Evolutionary conservation across 2,797 vertebrate genomes (phyloP), one percentile per base, ranked within the genome.

Genomic region (Helostoma temminkii): DNA sequence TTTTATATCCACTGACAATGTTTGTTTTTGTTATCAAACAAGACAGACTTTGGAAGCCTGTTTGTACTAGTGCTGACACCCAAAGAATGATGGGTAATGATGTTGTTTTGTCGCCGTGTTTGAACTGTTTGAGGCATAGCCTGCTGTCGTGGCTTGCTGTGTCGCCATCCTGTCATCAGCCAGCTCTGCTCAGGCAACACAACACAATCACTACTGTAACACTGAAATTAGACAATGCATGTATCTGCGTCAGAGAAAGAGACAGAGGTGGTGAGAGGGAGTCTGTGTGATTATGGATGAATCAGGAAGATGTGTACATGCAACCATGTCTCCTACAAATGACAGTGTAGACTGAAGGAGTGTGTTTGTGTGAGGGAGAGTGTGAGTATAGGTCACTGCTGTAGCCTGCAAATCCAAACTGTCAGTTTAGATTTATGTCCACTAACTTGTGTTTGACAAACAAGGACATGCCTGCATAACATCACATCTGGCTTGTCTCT

Each of bases 341-440:
- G 16, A 14, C 21, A 54, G 24, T 2, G 30, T 7, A 43, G 32
- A 12, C 32, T 34, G 32, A 30, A 11, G 32, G 11, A 34, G 3
- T 11, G 56, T 22, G 15, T 71, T 61, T 34, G 43, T 69, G 45
- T 46, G 53, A 32, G 45, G 6, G 39, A 9, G 15, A 42, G 64
- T 21, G 1, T 50, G 55, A 34, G 60, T 66, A 63, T 79, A 61
- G 83, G 64, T 78, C 36, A 47, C 14, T 45, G 37, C 49, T 5
- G 24, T 21, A 47, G 66, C 53, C 59, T 46, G 78, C 65, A 24
- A 82, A 67, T 55, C 67, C 42, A 34, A 59, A 53, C 74, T 90
- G 87, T 90, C 91, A 84, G 76, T 86, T 76, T 25, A 68, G 63
- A 66, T 93, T 91, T 71, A 67, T 37, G 72, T 72, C 67, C 2